A percentile compares a stretch with the other conserved stretches of the same genome.
These are phyloP conservation scores for Ips nitidus DNA, from an alignment of 1,140 invertebrate species.

Conservation along the genomic window DNA sequence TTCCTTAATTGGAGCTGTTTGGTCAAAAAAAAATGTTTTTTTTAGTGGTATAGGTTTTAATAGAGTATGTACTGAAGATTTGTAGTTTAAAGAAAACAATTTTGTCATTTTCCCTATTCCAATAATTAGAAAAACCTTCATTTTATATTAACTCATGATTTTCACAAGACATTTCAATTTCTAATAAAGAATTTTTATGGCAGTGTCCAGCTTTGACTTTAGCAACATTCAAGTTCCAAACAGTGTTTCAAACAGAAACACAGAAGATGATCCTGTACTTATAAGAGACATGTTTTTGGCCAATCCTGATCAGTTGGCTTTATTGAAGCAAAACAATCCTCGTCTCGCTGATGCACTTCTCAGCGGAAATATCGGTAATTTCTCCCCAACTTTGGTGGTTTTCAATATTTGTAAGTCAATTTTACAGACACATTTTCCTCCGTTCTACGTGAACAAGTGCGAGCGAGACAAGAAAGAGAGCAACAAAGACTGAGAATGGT, in stretches of 20 bases:
- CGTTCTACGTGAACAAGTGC: conserved; percentile 80
- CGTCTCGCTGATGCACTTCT: conserved; percentile 86
- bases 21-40: too few relatives aligned
- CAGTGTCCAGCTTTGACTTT: conserved; percentile 75
- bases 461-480: conserved; percentile 74
- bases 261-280: conserved; percentile 82
- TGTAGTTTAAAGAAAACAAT: too few relatives aligned
- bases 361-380: conserved; percentile 74
- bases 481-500: conserved; percentile 84
- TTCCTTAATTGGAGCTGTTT: too few relatives aligned
- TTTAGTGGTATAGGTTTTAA: too few relatives aligned
- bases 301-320: conserved; percentile 88
- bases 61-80: too few relatives aligned
- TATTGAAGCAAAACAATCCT: conserved; percentile 93
- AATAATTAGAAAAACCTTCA: too few relatives aligned
- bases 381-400: neutral
- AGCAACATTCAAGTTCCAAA: conserved; percentile 79
- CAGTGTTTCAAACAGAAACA: conserved; percentile 34
- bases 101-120: too few relatives aligned
- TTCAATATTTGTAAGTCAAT: neutral
- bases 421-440: conserved; percentile 75
- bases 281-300: conserved; percentile 87
- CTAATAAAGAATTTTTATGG: too few relatives aligned
- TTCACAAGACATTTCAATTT: too few relatives aligned
- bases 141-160: too few relatives aligned